Evolutionary conservation across 2,888 invertebrate genomes (phyloP).

Genomic region (Yponomeuta plumbellus): DNA sequence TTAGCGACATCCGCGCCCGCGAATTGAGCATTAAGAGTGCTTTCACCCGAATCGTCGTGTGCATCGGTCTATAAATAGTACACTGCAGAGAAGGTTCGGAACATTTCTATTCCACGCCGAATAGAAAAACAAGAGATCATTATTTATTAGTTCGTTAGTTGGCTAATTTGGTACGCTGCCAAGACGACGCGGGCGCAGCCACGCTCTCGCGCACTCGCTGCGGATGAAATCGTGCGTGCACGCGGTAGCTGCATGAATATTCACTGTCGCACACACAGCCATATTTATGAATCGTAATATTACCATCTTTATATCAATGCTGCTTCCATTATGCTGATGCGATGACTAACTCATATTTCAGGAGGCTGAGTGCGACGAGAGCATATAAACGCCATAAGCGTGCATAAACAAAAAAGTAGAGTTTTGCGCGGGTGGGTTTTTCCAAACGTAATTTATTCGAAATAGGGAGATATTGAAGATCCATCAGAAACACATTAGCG

Average conservation of each 20-base stretch:
- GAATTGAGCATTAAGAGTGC: constrained; percentile 69
- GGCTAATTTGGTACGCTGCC: constrained; percentile 74
- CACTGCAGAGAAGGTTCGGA: constrained; percentile 55
- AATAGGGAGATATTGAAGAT: constrained; percentile 52
- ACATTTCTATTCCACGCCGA: constrained; percentile 69
- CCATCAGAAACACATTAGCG: constrained; percentile 74
- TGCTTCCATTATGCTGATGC: neutral
- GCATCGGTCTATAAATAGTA: constrained; percentile 67
- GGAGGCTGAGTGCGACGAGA: neutral
- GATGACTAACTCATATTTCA: constrained; percentile 22
- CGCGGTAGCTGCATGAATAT: constrained; percentile 33
- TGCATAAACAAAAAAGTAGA: constrained; percentile 1
- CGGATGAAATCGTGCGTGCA: constrained; percentile 67
- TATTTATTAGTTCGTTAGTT: constrained; percentile 76
- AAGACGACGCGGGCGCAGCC: constrained; percentile 54
- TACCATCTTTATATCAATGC: constrained; percentile 8
- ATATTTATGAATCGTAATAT: constrained; percentile 11
- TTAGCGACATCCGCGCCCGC: constrained; percentile 56
- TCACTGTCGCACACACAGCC: constrained; percentile 19
- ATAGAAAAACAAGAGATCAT: constrained; percentile 76
- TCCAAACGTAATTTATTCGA: constrained; percentile 53
- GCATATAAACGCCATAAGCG: neutral
- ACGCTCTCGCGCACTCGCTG: constrained; percentile 67
- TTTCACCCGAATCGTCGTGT: constrained; percentile 72
- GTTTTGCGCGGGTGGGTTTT: constrained; percentile 19